phyloP scores from a whole-genome alignment of 30 jellyfish, hydroid and myxozoan genomes.

The Nemopilema nomurai region DNA sequence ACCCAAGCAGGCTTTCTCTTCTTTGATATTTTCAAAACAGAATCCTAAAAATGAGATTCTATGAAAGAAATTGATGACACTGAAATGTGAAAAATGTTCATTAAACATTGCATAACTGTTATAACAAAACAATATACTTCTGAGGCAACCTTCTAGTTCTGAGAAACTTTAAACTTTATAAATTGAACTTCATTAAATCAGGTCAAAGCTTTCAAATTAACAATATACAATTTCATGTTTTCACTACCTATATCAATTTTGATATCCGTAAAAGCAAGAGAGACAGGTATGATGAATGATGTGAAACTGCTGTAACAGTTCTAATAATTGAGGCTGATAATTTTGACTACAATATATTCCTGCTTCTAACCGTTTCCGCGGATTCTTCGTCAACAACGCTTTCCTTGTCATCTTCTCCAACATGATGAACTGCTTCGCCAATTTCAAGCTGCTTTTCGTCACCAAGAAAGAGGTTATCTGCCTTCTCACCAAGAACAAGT shows the following conservation, averaged over 20 bases:
- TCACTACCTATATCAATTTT: no score
- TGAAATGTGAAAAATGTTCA: neutral
- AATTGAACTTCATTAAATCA: no score
- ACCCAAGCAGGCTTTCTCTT: conserved; percentile 83
- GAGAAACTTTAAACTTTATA: no score
- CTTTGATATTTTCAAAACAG: neutral
- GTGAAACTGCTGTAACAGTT: no score
- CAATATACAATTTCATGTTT: no score
- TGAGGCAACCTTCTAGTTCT: no score
- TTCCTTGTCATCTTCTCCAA: neutral
- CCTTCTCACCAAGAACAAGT: conserved; percentile 50
- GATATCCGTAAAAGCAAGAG: no score
- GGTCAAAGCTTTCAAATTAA: no score
- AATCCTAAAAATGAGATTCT: neutral
- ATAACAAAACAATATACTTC: no score
- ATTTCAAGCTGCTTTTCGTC: conserved; percentile 5
- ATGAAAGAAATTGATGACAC: neutral
- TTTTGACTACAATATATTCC: neutral
- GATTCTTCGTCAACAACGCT: neutral
- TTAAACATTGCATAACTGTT: no score
- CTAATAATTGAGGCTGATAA: no score
- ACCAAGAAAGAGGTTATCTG: conserved; percentile 30
- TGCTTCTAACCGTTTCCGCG: neutral
- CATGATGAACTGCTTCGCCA: neutral
- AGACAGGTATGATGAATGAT: no score